Base-by-base conservation (phyloP, 2,113 vertebrate genomes). In the Australoheros scitulus region DNA sequence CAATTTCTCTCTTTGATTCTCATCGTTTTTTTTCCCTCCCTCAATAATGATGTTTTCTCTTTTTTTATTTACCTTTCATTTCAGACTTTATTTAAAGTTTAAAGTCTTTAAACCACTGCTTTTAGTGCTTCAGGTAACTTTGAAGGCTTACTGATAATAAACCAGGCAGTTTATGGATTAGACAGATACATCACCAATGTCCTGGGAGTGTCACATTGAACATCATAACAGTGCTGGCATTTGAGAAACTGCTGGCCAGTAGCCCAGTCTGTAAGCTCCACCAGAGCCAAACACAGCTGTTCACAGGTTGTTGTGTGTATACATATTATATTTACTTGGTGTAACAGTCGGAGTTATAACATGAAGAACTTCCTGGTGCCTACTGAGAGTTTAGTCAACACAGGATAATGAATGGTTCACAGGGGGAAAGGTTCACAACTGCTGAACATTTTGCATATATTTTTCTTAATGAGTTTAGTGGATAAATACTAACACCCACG, bases 371-470 rank as follows among this genome's bases (percentile, higher is more conserved):
- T 82, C 59, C 65, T 72, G 76, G 11, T 79, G 74, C 58, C 80
- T 57, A 38, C 70, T 60, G 88, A 90, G 76, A 79, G 83, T 78
- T 84, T 87, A 84, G 75, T 93, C 85, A 84, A 88, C 83, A 86
- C 81, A 70, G 24, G 26, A 80, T 79, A 77, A 89, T 85, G 50
- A 89, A 87, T 72, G 80, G 87, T 79, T 84, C 76, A 61, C 18
- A 7, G 59, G 41, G 76, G 75, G 59, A 84, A 83, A 87, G 85
- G 61, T 88, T 65, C n/a, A 55, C 18, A 9, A 47, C 56, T 58
- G 1, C 41, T 72, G 58, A 50, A 58, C 18, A 14, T 34, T 29
- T 18, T 88, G 36, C 34, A 56, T 85, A 83, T 70, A 57, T 81
- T 80, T 76, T 68, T 47, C 68, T 65, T 88, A 91, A 84, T 87